A percentile compares a stretch with the other conserved stretches of the same genome.
phyloP scores from a whole-genome alignment of 2,888 invertebrate genomes.

The Chymomyza procnemis region DNA sequence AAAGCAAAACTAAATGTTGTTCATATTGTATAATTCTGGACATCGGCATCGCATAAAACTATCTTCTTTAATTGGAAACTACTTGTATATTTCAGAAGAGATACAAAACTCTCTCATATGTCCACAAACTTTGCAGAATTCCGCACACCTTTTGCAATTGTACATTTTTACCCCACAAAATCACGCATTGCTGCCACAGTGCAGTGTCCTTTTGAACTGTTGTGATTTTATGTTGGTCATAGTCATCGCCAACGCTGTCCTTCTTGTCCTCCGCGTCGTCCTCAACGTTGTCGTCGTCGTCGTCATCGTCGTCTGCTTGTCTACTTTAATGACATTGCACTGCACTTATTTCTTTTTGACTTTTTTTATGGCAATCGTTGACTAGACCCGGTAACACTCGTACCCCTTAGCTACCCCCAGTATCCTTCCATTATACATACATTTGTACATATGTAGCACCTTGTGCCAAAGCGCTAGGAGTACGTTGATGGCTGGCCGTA shows the following conservation, averaged over 20 bases:
- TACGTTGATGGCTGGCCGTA: constrained; percentile 56
- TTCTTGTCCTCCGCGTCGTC: constrained; percentile 3
- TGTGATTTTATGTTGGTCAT: constrained; percentile 69
- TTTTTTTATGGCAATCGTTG: constrained; percentile 29
- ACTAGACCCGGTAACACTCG: too few relatives aligned
- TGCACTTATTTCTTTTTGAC: constrained; percentile 69
- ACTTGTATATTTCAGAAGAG: too few relatives aligned
- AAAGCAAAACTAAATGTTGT: too few relatives aligned
- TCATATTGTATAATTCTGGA: too few relatives aligned
- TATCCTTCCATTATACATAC: too few relatives aligned
- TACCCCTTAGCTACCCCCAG: background rate
- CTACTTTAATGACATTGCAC: constrained; percentile 70
- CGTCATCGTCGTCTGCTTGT: constrained; percentile 54
- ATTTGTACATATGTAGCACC: constrained; percentile 42
- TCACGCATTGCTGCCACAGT: too few relatives aligned
- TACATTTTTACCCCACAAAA: too few relatives aligned
- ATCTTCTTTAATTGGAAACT: too few relatives aligned
- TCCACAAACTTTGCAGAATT: too few relatives aligned
- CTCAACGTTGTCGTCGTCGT: constrained; percentile 20
- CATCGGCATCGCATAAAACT: too few relatives aligned
- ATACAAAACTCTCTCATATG: too few relatives aligned
- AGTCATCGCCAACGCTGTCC: constrained; percentile 44
- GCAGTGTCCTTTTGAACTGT: constrained; percentile 27
- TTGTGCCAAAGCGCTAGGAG: constrained; percentile 10
- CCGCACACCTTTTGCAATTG: too few relatives aligned